Percentiles rank a stretch among this genome's conserved stretches.
Evolutionary conservation across 1,140 invertebrate species (phyloP).

Genomic region (Liolophura sinensis): DNA sequence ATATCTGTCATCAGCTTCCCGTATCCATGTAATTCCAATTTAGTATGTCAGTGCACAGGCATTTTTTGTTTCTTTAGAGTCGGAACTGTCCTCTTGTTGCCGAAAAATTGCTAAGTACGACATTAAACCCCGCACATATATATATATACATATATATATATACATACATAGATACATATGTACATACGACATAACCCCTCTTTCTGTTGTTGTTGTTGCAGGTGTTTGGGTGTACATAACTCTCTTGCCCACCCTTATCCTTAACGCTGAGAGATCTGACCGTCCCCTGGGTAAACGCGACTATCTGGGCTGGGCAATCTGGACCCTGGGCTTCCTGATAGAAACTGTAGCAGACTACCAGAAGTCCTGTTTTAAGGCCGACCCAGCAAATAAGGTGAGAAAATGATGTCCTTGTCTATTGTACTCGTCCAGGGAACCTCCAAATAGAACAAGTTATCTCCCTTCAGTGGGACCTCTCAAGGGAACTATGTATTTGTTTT

Average conservation of each 20-base stretch:
- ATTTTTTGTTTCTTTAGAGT: too few species aligned
- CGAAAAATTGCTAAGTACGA: too few species aligned
- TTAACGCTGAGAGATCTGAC: slow-evolving; percentile 42
- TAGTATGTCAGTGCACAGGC: too few species aligned
- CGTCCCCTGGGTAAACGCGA: slow-evolving; percentile 28
- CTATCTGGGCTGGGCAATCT: slow-evolving; percentile 44
- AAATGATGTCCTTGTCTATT: too few species aligned
- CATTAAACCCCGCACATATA: too few species aligned
- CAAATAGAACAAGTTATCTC: not conserved
- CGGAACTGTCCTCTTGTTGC: too few species aligned
- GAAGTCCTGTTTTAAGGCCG: slow-evolving; percentile 40
- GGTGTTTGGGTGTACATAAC: slow-evolving; percentile 57
- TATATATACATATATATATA: too few species aligned
- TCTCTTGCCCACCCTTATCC: slow-evolving; percentile 57
- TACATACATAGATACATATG: too few species aligned
- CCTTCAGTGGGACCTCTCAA: not conserved
- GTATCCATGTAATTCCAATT: too few species aligned
- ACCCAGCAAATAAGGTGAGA: slow-evolving; percentile 45
- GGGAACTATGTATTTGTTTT: not conserved
- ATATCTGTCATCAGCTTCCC: too few species aligned
- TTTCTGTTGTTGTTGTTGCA: slow-evolving; percentile 13
- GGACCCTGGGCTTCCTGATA: slow-evolving; percentile 37
- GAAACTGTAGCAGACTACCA: slow-evolving; percentile 47
- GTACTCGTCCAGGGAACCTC: not conserved
- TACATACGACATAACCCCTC: too few species aligned